Base-by-base conservation (phyloP, 1,140 invertebrate genomes). In the Cotesia chilonis region DNA sequence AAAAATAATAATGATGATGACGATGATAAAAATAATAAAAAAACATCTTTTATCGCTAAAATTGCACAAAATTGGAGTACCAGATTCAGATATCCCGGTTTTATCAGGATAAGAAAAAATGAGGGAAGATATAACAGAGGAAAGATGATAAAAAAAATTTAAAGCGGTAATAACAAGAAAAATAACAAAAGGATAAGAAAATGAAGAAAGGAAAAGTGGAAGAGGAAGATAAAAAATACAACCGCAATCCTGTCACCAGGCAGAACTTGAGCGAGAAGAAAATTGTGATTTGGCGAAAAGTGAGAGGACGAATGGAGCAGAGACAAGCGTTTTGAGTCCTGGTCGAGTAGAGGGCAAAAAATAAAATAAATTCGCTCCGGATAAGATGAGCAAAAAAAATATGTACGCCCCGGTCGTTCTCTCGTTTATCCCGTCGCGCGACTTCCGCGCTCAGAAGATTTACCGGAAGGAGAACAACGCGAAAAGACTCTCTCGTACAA, bases 61-160 rank as follows among this genome's bases (percentile, higher is more conserved):
- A 77, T 76, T 74, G 71, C 74, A 63, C 66, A 37, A 78, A 71
- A 78, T 78, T 78, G 72, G 71, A 78, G 75, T 74, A 67, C 70
- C 76, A 55, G 68, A 74, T 71, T 75, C 76, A 71, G 74, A 74
- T 72, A 68, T 69, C n/a, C 36, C 12, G 28, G 65, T 52, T 60
- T 70, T 36, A 60, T 59, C 28, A n/a, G 74, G 61, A 47, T 28
- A 71, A 37, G 54, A 57, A 38, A 73, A 41, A 69, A 69, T 12
- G 37, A 61, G 64, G n/a, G 51, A 35, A 61, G 14, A 47, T 7
- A 17, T 2, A 57, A 69, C 17, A 69, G 47, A 41, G 17, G n/a
- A 4, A 59, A 59, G 17, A 41, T 14, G 12, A 36, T 38, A 12
- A 59, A 52, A 41, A 36, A 12, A 14, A 63, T 35, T 54, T 47